These are phyloP conservation scores for Drosophila eugracilis DNA, from an alignment of 1,140 invertebrate species.

Conservation along the genomic window DNA sequence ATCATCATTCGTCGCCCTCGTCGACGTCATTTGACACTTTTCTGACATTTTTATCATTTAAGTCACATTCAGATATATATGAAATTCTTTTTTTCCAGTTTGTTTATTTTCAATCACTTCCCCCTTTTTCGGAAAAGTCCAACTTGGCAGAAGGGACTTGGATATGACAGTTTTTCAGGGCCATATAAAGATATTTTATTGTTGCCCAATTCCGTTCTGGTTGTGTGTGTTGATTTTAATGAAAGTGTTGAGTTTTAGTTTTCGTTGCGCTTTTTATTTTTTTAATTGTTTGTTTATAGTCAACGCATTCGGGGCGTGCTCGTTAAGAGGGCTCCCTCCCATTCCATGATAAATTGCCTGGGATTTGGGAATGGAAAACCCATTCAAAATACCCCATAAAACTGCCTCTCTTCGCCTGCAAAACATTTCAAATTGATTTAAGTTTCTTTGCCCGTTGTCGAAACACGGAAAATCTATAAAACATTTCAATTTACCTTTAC, in stretches of 20 bases:
- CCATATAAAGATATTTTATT: slow-evolving; percentile 76
- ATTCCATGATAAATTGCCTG: slow-evolving; percentile 68
- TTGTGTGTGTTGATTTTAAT: slow-evolving; percentile 53
- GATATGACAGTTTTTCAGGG: slow-evolving; percentile 60
- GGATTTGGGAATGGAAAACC: slow-evolving; percentile 53
- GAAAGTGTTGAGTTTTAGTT: slow-evolving; percentile 82
- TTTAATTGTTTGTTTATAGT: slow-evolving; percentile 83
- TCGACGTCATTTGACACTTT: slow-evolving; percentile 79
- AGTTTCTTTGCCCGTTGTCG: slow-evolving; percentile 62
- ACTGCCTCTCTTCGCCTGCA: slow-evolving; percentile 44
- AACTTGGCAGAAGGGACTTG: slow-evolving; percentile 19
- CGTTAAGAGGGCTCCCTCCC: slow-evolving; percentile 59
- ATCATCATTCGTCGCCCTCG: slow-evolving; percentile 80
- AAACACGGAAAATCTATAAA: slow-evolving; percentile 74
- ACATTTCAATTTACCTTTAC: slow-evolving; percentile 68
- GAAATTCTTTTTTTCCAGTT: no score
- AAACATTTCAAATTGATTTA: slow-evolving; percentile 75
- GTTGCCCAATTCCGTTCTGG: slow-evolving; percentile 68
- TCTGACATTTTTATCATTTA: slow-evolving; percentile 81
- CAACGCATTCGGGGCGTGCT: slow-evolving; percentile 59
- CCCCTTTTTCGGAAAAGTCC: neutral
- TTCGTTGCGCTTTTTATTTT: slow-evolving; percentile 61
- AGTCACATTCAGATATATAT: slow-evolving; percentile 71
- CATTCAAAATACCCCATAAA: slow-evolving; percentile 76
- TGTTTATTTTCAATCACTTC: slow-evolving; percentile 41